phyloP scores from a whole-genome alignment of 2,797 vertebrate genomes.

The Myotis vivesi region DNA sequence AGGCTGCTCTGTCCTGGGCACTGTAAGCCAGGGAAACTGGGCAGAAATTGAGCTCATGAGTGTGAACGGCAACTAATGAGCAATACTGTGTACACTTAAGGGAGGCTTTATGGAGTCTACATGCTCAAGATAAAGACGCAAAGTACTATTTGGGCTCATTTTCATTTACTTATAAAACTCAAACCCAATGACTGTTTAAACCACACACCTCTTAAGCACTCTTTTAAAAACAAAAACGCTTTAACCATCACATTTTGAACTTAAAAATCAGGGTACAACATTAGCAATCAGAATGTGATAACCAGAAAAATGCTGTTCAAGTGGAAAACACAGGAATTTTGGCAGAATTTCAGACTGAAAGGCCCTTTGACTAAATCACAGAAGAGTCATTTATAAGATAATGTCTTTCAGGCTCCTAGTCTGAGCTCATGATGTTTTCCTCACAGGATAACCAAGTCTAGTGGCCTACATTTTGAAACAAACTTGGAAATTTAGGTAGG shows the following conservation, averaged over 20 bases:
- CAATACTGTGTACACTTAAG: not conserved
- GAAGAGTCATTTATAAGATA: slow-evolving; percentile 28
- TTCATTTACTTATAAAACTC: slow-evolving; percentile 44
- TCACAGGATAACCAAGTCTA: not conserved
- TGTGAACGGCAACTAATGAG: not conserved
- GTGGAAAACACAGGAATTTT: slow-evolving; percentile 22
- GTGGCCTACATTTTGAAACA: not conserved
- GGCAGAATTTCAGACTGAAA: not conserved
- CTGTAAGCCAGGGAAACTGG: not conserved
- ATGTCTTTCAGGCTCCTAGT: not conserved
- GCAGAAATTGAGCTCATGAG: not conserved
- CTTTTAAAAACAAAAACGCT: slow-evolving; percentile 9
- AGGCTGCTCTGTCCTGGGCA: not conserved
- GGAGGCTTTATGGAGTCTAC: not conserved
- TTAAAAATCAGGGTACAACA: slow-evolving; percentile 32
- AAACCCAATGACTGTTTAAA: slow-evolving; percentile 24
- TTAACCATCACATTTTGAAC: not conserved
- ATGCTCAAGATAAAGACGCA: not conserved
- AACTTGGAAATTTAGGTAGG: not conserved
- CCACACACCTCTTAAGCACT: not conserved
- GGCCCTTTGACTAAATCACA: slow-evolving; percentile 24
- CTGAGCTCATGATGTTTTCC: not conserved
- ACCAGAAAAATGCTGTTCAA: slow-evolving; percentile 1
- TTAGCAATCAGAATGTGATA: slow-evolving; percentile 10
- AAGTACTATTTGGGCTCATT: not conserved